Evolutionary conservation across 2,113 vertebrate genomes (phyloP).

Genomic region (Zingel zingel): DNA sequence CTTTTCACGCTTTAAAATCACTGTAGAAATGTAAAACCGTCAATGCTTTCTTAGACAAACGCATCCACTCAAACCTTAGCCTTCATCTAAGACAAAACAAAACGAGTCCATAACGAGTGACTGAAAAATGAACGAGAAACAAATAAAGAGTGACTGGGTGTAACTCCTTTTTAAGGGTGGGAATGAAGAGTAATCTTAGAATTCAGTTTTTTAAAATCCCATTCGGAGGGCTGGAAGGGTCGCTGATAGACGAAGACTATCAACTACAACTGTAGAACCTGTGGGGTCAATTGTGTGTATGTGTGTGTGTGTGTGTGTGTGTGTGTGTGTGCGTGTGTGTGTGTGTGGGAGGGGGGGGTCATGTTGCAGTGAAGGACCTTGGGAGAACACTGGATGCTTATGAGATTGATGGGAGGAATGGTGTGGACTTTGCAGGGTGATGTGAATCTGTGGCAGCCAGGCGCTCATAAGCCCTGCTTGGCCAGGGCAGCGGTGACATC

Average conservation of each 20-base stretch:
- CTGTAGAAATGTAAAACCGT: slow-evolving; percentile 67
- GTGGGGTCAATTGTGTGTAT: slow-evolving; percentile 3
- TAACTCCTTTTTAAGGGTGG: slow-evolving; percentile 5
- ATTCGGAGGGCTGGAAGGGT: slow-evolving; percentile 8
- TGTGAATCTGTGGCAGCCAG: neutral
- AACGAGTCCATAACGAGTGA: slow-evolving; percentile 48
- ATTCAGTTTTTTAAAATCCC: slow-evolving; percentile 46
- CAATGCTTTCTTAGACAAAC: slow-evolving; percentile 34
- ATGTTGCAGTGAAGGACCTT: slow-evolving; percentile 1
- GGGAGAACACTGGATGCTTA: slow-evolving; percentile 47
- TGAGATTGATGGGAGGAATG: slow-evolving; percentile 20
- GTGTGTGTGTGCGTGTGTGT: neutral
- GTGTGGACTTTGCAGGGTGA: slow-evolving; percentile 5
- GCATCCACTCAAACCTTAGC: slow-evolving; percentile 33
- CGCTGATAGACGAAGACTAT: slow-evolving; percentile 35
- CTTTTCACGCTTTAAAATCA: slow-evolving; percentile 39
- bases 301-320: too few species aligned
- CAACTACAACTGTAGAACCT: slow-evolving; percentile 43
- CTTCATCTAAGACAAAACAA: slow-evolving; percentile 29
- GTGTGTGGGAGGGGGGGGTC: neutral
- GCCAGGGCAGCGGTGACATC: slow-evolving; percentile 95
- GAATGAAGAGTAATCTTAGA: slow-evolving; percentile 28
- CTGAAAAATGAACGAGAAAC: slow-evolving; percentile 1
- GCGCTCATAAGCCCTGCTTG: slow-evolving; percentile 94
- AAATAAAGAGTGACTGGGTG: neutral